Evolutionary conservation across 2,113 vertebrate genomes (phyloP).

Genomic region (Austrofundulus limnaeus): DNA sequence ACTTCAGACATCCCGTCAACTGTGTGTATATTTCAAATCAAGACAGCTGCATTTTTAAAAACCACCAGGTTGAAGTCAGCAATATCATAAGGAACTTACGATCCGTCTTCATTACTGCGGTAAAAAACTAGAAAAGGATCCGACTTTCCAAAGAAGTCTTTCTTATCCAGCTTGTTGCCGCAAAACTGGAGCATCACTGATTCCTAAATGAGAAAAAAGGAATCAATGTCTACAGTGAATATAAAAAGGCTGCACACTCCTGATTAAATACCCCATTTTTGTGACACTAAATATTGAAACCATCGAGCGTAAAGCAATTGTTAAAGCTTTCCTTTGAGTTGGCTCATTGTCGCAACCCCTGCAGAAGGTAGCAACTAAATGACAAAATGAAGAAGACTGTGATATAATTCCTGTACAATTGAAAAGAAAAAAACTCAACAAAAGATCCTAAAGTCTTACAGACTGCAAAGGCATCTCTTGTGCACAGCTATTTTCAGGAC

Average conservation of each 20-base stretch:
- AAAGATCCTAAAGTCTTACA: too few relatives aligned
- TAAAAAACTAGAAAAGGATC: constrained; percentile 91
- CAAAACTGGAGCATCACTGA: constrained; percentile 91
- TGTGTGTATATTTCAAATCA: constrained; percentile 1
- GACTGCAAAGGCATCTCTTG: too few relatives aligned
- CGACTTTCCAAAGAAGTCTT: constrained; percentile 93
- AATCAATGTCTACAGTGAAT: neutral
- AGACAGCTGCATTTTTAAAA: constrained; percentile 1
- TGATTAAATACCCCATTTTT: too few relatives aligned
- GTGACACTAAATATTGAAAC: too few relatives aligned
- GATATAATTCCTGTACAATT: too few relatives aligned
- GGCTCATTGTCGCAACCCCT: too few relatives aligned
- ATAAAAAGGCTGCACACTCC: neutral
- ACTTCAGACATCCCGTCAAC: constrained; percentile 5
- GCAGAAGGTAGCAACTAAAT: too few relatives aligned
- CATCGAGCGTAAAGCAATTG: too few relatives aligned
- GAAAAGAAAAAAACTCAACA: too few relatives aligned
- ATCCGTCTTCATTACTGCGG: constrained; percentile 91
- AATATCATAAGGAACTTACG: constrained; percentile 73
- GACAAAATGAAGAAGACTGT: too few relatives aligned
- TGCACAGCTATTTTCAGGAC: too few relatives aligned
- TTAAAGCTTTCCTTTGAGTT: too few relatives aligned
- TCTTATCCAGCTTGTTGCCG: constrained; percentile 91
- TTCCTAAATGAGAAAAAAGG: constrained; percentile 75
- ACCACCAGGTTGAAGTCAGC: constrained; percentile 1